Evolutionary conservation across 2,113 vertebrate genomes (phyloP), one percentile per base, ranked within the genome.

Genomic region (Lycaon pictus): DNA sequence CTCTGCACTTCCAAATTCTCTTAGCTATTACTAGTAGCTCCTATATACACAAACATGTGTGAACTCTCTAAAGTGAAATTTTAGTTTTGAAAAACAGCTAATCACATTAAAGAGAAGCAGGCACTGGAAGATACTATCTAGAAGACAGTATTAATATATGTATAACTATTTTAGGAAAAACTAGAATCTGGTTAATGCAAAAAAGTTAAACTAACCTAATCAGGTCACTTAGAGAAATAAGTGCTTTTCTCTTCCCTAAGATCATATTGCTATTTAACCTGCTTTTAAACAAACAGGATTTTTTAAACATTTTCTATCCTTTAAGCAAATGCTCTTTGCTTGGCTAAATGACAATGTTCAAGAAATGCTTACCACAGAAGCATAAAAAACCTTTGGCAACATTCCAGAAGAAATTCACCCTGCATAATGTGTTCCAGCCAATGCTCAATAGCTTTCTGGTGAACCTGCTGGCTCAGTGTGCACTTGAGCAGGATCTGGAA

Each of bases 401-500:
- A 6, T 62, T 96, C 97, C 97, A 97, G 91, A 85, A 97, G 88
- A 98, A 97, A 98, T 96, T 84, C 43, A 95, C 84, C 90, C 97
- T 63, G 91, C 72, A 72, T 81, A 92, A 97, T 58, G 13, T 13
- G 63, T 94, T 97, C 95, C 85, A 92, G 94, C 95, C 60, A 97
- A 96, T 13, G 81, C 76, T 97, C 97, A 93, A 88, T 65, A 98
- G 97, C 94, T 98, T 98, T 97, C 93, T 96, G 95, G 91, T 97
- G 97, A 98, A 97, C 97, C 80, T 97, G 96, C 97, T 93, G 79
- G 77, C 97, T 98, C 91, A 79, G 94, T 72, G 88, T 81, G 90
- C 96, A 96, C 97, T 98, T 79, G 69, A 98, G 95, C 93, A 97
- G 76, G 97, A 97, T 97, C 97, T 97, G 95, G 95, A 97, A 95